phyloP scores from a whole-genome alignment of 2,797 vertebrate genomes.

The Diceros bicornis region DNA sequence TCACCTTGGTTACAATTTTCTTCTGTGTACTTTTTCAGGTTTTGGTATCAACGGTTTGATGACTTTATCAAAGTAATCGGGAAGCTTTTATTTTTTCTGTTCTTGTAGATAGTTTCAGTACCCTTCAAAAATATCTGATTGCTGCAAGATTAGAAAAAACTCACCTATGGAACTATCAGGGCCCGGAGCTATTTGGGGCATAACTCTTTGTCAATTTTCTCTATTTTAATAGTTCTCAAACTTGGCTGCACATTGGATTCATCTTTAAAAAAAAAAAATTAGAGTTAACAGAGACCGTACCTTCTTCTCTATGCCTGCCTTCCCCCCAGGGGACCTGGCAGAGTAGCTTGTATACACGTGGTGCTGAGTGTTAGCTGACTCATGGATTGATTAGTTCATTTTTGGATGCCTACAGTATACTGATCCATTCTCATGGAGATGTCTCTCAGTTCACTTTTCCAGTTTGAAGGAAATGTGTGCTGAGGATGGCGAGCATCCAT shows the following conservation, averaged over 20 bases:
- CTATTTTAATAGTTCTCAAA: background rate
- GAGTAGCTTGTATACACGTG: background rate
- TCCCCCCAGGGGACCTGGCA: background rate
- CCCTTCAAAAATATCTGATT: background rate
- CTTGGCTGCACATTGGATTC: background rate
- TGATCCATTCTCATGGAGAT: background rate
- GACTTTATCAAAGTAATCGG: constrained; percentile 22
- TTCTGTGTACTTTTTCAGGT: constrained; percentile 20
- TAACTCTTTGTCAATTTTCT: background rate
- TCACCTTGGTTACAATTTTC: constrained; percentile 41
- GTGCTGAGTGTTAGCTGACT: background rate
- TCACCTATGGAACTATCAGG: background rate
- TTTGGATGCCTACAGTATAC: background rate
- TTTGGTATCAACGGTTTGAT: background rate
- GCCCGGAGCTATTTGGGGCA: background rate
- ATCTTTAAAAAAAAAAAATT: background rate
- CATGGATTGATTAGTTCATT: background rate
- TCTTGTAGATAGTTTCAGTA: background rate
- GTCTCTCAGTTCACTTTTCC: background rate
- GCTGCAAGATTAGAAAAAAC: background rate
- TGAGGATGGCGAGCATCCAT: background rate
- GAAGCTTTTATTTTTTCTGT: constrained; percentile 10
- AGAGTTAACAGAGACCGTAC: background rate
- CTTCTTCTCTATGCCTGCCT: background rate
- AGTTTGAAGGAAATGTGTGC: background rate